These are phyloP conservation scores for Apamea crenata DNA, from an alignment of 2,888 invertebrate species.

Conservation along the genomic window DNA sequence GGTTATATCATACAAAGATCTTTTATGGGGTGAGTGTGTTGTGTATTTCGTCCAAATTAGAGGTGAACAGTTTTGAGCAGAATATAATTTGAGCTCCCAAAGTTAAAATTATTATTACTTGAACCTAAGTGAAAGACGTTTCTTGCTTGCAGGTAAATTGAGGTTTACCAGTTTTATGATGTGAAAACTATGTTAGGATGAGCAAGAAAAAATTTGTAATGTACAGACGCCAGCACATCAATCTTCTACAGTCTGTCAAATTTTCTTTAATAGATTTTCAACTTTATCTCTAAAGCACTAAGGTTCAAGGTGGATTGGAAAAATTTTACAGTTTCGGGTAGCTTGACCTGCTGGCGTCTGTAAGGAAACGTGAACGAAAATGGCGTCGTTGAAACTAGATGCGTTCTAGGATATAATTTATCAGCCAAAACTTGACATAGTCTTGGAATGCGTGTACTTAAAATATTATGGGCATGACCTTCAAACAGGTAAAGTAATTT, in stretches of 20 bases:
- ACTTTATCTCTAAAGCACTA: too few relatives aligned
- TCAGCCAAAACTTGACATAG: background rate
- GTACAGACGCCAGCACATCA: background rate
- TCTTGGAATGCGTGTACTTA: background rate
- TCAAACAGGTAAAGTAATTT: background rate
- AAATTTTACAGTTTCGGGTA: too few relatives aligned
- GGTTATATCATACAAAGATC: conserved; percentile 42
- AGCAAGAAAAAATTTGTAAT: background rate
- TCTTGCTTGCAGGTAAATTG: background rate
- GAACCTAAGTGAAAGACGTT: background rate
- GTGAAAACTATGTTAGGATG: background rate
- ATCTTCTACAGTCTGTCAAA: too few relatives aligned
- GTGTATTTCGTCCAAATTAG: background rate
- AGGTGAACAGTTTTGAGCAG: background rate
- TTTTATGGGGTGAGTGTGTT: conserved; percentile 41
- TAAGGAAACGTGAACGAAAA: background rate
- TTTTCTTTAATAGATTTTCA: too few relatives aligned
- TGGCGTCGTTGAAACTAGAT: background rate
- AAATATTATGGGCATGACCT: background rate
- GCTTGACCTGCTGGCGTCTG: too few relatives aligned
- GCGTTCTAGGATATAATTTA: background rate
- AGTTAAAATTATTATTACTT: background rate
- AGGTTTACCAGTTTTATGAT: background rate
- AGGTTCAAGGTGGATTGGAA: too few relatives aligned
- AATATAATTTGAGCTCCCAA: background rate